Conservation (phyloP, 2,888 invertebrate genomes). For the Aspidiotus rigidus region DNA sequence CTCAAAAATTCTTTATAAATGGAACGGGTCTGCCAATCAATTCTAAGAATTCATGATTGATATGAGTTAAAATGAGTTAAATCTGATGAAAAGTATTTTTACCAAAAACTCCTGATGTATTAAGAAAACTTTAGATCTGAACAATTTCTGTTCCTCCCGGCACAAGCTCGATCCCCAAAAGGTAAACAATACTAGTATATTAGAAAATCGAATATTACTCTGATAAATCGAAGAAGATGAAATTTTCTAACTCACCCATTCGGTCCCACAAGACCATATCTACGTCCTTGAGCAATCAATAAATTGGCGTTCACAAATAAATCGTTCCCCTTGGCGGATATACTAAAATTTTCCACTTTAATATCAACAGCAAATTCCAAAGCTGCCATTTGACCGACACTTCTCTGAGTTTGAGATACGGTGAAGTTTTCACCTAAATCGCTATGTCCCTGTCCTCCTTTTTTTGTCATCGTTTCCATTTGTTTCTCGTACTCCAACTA, state of each 20-base stretch:
- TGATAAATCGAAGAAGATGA: neutral
- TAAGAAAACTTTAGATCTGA: no score
- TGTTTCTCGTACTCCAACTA: slow-evolving; percentile 80
- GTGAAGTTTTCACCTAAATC: slow-evolving; percentile 90
- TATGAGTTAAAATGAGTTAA: no score
- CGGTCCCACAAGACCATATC: slow-evolving; percentile 96
- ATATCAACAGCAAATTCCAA: slow-evolving; percentile 93
- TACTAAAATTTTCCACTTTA: slow-evolving; percentile 93
- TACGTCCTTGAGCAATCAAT: slow-evolving; percentile 81
- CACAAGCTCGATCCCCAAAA: no score
- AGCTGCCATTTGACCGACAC: slow-evolving; percentile 58
- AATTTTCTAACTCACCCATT: slow-evolving; percentile 60
- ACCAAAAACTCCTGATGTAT: no score
- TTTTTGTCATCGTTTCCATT: slow-evolving; percentile 72
- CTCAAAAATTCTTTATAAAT: no score
- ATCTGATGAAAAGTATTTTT: no score
- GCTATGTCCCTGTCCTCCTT: slow-evolving; percentile 81
- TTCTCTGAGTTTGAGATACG: slow-evolving; percentile 73
- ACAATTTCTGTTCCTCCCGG: no score
- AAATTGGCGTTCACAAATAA: slow-evolving; percentile 92
- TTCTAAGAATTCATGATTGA: no score
- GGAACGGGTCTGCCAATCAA: no score
- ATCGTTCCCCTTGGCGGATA: slow-evolving; percentile 93
- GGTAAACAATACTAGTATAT: neutral
- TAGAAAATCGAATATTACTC: neutral